A percentile compares a stretch with the other conserved stretches of the same genome.
Conservation (phyloP, 1,140 invertebrate species). For the Cotesia typhae region DNA sequence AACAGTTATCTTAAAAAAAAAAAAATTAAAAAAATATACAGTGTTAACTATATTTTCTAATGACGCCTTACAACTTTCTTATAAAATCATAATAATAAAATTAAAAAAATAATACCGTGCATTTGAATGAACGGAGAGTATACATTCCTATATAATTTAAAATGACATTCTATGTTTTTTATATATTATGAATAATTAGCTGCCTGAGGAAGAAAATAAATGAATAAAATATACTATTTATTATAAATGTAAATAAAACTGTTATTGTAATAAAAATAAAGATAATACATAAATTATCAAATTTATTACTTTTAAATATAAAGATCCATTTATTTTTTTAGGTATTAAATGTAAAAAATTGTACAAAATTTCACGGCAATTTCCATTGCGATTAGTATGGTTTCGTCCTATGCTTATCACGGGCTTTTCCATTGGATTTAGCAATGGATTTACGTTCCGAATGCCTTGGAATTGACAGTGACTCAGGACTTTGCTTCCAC, state of each 20-base stretch:
- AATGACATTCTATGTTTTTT: conserved; percentile 48
- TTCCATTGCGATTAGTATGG: background rate
- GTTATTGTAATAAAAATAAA: conserved; percentile 61
- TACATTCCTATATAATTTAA: conserved; percentile 39
- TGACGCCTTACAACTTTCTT: conserved; percentile 36
- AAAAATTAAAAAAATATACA: background rate
- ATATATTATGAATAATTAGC: conserved; percentile 50
- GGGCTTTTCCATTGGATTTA: conserved; percentile 54
- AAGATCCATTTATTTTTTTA: background rate
- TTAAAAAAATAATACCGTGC: background rate
- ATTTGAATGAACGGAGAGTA: background rate
- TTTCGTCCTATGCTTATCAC: conserved; percentile 49
- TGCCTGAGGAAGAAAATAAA: conserved; percentile 41
- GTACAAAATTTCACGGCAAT: background rate
- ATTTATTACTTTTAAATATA: conserved; percentile 4
- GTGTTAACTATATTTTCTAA: conserved; percentile 41
- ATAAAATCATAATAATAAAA: conserved; percentile 9
- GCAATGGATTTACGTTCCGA: conserved; percentile 45
- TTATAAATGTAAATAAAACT: conserved; percentile 62
- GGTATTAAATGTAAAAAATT: conserved; percentile 8
- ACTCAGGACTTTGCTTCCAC: conserved; percentile 65
- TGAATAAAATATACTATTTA: conserved; percentile 53
- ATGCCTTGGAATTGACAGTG: conserved; percentile 32
- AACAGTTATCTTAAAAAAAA: conserved; percentile 9
- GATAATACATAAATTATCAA: conserved; percentile 34